A percentile compares a stretch with the other conserved stretches of the same genome.
phyloP scores from a whole-genome alignment of 1,140 invertebrate genomes.

The Portunus trituberculatus region DNA sequence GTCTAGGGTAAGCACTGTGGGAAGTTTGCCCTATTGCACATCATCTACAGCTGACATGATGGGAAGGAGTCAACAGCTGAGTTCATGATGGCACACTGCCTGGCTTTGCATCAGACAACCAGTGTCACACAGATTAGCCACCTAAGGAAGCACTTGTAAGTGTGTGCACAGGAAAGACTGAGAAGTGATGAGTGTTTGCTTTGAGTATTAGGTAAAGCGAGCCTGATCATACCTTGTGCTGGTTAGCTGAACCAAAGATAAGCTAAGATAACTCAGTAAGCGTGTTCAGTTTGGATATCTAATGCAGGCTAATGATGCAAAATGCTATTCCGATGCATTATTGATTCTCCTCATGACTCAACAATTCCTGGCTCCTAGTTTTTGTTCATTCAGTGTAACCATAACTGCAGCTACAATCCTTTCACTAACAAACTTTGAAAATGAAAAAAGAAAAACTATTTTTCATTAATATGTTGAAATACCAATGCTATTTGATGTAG shows the following conservation, averaged over 20 bases:
- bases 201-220: background rate
- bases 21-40: background rate
- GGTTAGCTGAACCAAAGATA: background rate
- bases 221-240: slow-evolving; percentile 1
- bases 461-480: background rate
- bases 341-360: background rate
- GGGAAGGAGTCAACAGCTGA: background rate
- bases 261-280: background rate
- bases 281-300: background rate
- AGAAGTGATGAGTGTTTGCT: background rate
- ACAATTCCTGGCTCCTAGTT: background rate
- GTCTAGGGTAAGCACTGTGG: background rate
- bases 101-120: background rate
- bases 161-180: background rate
- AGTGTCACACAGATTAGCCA: background rate
- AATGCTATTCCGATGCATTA: background rate
- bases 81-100: background rate
- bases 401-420: background rate
- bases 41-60: background rate
- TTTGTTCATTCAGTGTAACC: background rate
- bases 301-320: background rate
- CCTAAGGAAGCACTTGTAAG: background rate
- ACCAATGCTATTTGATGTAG: background rate
- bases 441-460: background rate
- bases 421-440: background rate